Evolutionary conservation across 2,113 vertebrate species (phyloP).

Genomic region (Sisor rabdophorus): DNA sequence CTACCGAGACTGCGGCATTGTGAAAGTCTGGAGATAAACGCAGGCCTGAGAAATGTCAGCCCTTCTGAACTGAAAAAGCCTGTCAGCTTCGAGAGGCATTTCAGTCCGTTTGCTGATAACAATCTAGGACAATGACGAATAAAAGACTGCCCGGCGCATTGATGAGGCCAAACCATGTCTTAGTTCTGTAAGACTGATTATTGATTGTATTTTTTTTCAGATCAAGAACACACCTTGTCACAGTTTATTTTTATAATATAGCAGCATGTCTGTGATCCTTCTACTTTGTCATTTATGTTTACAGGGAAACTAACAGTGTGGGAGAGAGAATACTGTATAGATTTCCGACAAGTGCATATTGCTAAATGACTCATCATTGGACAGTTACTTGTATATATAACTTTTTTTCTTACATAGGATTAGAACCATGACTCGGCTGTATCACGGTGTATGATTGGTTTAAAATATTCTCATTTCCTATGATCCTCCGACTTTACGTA

Average conservation of each 20-base stretch:
- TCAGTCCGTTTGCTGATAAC: slow-evolving; percentile 17
- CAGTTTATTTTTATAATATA: slow-evolving; percentile 15
- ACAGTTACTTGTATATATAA: slow-evolving; percentile 17
- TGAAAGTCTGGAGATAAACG: slow-evolving; percentile 26
- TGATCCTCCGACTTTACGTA: slow-evolving; percentile 37
- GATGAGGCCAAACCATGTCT: slow-evolving; percentile 37
- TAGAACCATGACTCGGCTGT: slow-evolving; percentile 24
- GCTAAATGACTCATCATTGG: slow-evolving; percentile 31
- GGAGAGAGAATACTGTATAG: slow-evolving; percentile 17
- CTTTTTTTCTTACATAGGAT: slow-evolving; percentile 35
- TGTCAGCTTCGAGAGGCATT: slow-evolving; percentile 1
- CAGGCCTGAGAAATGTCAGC: slow-evolving; percentile 40
- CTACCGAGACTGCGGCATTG: slow-evolving; percentile 28
- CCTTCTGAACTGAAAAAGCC: slow-evolving; percentile 22
- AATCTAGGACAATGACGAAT: slow-evolving; percentile 22
- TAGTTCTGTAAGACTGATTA: slow-evolving; percentile 36
- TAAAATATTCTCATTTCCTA: slow-evolving; percentile 40
- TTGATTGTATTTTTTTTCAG: slow-evolving; percentile 25
- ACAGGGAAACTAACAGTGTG: neutral
- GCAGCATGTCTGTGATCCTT: neutral
- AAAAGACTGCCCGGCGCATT: slow-evolving; percentile 29
- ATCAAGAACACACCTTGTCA: slow-evolving; percentile 8
- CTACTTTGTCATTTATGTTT: slow-evolving; percentile 17
- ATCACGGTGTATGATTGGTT: slow-evolving; percentile 28
- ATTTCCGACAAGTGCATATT: slow-evolving; percentile 1